These are phyloP conservation scores for Mungos mungo DNA, from an alignment of 2,113 vertebrate genomes.

Conservation along the genomic window DNA sequence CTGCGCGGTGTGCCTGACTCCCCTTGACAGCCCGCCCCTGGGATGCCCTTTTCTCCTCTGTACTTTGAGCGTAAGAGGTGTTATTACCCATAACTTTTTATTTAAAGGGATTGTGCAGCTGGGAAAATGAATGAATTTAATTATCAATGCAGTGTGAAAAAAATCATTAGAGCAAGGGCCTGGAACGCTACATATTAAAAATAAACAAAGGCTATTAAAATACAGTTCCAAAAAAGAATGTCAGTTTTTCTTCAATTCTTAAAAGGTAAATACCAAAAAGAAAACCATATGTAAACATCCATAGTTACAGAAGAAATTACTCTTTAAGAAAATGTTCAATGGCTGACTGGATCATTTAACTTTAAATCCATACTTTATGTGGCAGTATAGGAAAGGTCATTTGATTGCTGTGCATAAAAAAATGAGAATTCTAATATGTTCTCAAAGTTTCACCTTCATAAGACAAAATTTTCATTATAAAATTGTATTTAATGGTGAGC, in stretches of 20 bases:
- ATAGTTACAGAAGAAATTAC: slow-evolving; percentile 82
- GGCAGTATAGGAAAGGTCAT: slow-evolving; percentile 85
- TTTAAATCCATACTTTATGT: slow-evolving; percentile 87
- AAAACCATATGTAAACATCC: slow-evolving; percentile 79
- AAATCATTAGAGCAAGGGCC: slow-evolving; percentile 91
- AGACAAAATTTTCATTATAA: slow-evolving; percentile 88
- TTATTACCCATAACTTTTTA: slow-evolving; percentile 90
- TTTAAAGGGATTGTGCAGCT: slow-evolving; percentile 88
- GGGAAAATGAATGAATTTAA: slow-evolving; percentile 93
- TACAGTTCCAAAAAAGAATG: slow-evolving; percentile 83
- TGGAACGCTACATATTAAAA: slow-evolving; percentile 88
- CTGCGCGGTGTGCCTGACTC: slow-evolving; percentile 39
- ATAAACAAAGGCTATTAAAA: slow-evolving; percentile 90
- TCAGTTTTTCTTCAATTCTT: slow-evolving; percentile 82
- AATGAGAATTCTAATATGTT: slow-evolving; percentile 86
- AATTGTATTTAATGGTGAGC: slow-evolving; percentile 81
- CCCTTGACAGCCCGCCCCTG: slow-evolving; percentile 68
- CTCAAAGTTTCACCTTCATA: slow-evolving; percentile 88
- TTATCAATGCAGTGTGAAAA: slow-evolving; percentile 91
- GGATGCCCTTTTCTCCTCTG: slow-evolving; percentile 86
- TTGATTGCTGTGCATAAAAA: slow-evolving; percentile 86
- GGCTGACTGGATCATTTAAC: slow-evolving; percentile 88
- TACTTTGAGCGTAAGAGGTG: slow-evolving; percentile 84
- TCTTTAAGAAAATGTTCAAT: slow-evolving; percentile 86
- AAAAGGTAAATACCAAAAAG: slow-evolving; percentile 83